Percentiles rank a stretch among this genome's conserved stretches.
Conservation (phyloP, 2,113 vertebrate species). For the human region GRCh38 chr5:158095501-158096000, state of each 20-base stretch:
- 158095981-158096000: neutral
- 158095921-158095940: conserved; percentile 29
- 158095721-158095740: conserved; percentile 49
- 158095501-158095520: neutral
- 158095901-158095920: conserved; percentile 47
- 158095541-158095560: conserved; percentile 20
- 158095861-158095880: conserved; percentile 23
- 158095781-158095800: conserved; percentile 48
- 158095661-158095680: conserved; percentile 43
- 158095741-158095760: neutral
- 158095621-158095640: neutral
- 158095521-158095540: conserved; percentile 16
- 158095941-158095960: neutral
- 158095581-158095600: conserved; percentile 58
- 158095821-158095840: conserved; percentile 35
- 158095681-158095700: conserved; percentile 55
- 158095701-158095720: conserved; percentile 50
- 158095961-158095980: neutral
- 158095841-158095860: conserved; percentile 18
- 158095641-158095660: neutral
- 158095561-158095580: conserved; percentile 47
- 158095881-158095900: conserved; percentile 31
- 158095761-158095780: neutral
- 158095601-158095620: neutral
- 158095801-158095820: conserved; percentile 47